Evolutionary conservation across 2,797 vertebrate species (phyloP).

Genomic region (Myotis findleyi): DNA sequence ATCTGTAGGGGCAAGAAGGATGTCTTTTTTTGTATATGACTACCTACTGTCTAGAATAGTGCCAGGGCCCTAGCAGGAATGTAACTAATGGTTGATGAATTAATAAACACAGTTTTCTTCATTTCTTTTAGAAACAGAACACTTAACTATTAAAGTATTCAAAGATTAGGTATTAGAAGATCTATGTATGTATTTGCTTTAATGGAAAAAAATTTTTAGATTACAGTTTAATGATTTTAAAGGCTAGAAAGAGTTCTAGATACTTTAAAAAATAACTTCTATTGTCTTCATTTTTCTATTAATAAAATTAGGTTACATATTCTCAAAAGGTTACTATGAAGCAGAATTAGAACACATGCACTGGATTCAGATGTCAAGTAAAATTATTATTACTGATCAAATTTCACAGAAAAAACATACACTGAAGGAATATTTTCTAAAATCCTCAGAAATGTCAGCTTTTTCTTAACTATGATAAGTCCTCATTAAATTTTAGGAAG

Average conservation of each 20-base stretch:
- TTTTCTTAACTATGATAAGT: conserved; percentile 8
- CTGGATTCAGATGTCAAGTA: not conserved
- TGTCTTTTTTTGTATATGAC: not conserved
- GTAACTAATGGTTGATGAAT: conserved; percentile 17
- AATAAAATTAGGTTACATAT: conserved; percentile 28
- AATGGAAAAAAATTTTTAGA: not conserved
- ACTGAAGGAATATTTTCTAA: not conserved
- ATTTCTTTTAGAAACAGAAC: conserved; percentile 28
- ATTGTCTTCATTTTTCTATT: conserved; percentile 17
- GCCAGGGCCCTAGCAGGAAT: not conserved
- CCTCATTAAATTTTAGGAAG: conserved; percentile 18
- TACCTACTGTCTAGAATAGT: not conserved
- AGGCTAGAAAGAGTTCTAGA: not conserved
- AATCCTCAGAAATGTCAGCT: not conserved
- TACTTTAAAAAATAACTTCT: not conserved
- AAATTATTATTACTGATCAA: conserved; percentile 1
- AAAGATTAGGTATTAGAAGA: not conserved
- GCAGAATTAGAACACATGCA: not conserved
- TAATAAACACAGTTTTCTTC: conserved; percentile 6
- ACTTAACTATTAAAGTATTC: conserved; percentile 38
- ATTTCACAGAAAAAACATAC: not conserved
- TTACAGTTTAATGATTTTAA: conserved; percentile 21
- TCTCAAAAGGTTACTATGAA: conserved; percentile 38
- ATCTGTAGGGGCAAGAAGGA: not conserved
- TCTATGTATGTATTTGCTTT: conserved; percentile 11